A percentile compares a stretch with the other conserved stretches of the same genome.
These are phyloP conservation scores for Spinibarbus caldwelli DNA, from an alignment of 2,797 vertebrate species.

Conservation along the genomic window DNA sequence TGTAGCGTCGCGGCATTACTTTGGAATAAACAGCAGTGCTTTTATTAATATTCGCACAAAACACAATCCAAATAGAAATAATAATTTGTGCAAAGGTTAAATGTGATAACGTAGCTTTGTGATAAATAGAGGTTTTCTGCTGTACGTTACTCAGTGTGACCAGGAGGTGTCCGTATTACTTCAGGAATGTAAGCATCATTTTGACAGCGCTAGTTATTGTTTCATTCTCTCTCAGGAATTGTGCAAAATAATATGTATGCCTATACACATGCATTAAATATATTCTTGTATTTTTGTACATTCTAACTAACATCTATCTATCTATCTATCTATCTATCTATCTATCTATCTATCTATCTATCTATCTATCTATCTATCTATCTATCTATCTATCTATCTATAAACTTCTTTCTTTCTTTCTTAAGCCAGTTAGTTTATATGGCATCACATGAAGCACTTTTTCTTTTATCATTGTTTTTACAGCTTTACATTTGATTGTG, in stretches of 20 bases:
- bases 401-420: too few relatives aligned
- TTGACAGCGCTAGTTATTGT: background rate
- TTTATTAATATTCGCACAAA: background rate
- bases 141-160: fast-evolving
- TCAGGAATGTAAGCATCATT: background rate
- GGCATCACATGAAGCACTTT: background rate
- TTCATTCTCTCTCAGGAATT: background rate
- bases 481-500: background rate
- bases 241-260: background rate
- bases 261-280: background rate
- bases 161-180: slow-evolving; percentile 65
- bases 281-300: too few relatives aligned
- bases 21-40: background rate
- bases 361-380: too few relatives aligned
- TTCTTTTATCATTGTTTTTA: background rate
- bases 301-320: too few relatives aligned
- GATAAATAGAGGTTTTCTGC: background rate
- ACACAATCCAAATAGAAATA: background rate
- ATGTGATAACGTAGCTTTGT: background rate
- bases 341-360: too few relatives aligned
- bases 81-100: background rate
- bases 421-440: too few relatives aligned
- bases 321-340: background rate
- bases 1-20: background rate
- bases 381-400: too few relatives aligned